Evolutionary conservation across 2,113 vertebrate species (phyloP).

Genomic region (Guaruba guarouba): DNA sequence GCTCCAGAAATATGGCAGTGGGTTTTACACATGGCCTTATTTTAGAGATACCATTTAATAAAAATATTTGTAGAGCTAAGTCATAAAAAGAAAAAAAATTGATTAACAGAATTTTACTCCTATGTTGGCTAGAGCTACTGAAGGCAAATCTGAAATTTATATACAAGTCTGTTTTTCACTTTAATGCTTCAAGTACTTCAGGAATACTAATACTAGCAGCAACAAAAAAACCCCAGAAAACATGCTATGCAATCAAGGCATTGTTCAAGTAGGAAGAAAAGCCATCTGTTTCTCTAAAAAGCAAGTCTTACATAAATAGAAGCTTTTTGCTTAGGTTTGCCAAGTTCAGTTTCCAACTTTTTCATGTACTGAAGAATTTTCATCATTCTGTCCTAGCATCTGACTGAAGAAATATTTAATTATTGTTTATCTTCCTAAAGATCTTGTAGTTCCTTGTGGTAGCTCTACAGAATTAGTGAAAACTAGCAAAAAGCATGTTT

Average conservation of each 20-base stretch:
- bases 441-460: neutral
- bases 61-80: neutral
- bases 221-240: neutral
- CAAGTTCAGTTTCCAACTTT: neutral
- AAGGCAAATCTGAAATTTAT: neutral
- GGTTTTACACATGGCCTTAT: neutral
- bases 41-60: neutral
- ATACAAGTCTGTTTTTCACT: neutral
- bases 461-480: neutral
- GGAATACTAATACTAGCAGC: neutral
- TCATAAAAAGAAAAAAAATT: neutral
- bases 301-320: neutral
- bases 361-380: neutral
- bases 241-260: neutral
- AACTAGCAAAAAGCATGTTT: neutral
- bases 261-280: neutral
- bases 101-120: neutral
- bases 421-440: neutral
- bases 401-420: neutral
- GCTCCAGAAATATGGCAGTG: neutral
- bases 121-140: neutral
- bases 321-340: neutral
- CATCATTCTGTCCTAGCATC: neutral
- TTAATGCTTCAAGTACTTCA: neutral
- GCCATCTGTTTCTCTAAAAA: conserved; percentile 14